phyloP scores from a whole-genome alignment of 1,140 invertebrate genomes.

The Lucilia cuprina region DNA sequence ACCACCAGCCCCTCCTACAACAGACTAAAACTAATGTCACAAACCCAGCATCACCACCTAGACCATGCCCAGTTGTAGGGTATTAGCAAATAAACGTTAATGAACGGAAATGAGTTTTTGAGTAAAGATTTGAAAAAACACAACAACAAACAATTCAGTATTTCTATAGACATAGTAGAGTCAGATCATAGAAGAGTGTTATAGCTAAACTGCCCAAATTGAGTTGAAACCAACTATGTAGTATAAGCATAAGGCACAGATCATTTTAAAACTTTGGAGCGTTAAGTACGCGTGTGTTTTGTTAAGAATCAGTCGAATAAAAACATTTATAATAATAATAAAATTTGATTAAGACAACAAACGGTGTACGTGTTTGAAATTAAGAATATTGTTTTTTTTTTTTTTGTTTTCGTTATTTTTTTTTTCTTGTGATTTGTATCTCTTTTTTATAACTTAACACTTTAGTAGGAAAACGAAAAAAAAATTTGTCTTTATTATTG shows the following conservation, averaged over 20 bases:
- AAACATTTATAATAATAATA: neutral
- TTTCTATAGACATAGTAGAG: neutral
- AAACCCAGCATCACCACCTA: neutral
- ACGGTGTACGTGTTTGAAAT: neutral
- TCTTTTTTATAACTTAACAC: neutral
- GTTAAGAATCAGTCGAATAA: neutral
- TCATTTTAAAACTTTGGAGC: constrained; percentile 8
- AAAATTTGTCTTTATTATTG: neutral
- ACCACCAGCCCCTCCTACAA: no score
- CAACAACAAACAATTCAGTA: neutral
- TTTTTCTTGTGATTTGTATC: no score
- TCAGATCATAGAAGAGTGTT: neutral
- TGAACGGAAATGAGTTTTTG: constrained; percentile 14
- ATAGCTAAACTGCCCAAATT: neutral
- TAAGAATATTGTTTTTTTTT: neutral
- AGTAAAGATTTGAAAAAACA: neutral
- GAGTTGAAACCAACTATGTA: neutral
- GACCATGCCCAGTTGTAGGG: neutral
- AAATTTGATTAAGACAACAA: neutral
- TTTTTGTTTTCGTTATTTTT: neutral
- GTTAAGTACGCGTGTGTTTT: neutral
- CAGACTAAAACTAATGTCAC: no score
- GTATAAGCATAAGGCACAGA: neutral
- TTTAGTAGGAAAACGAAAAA: neutral
- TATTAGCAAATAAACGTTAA: neutral